These are phyloP conservation scores for Heteromyza rotundicornis DNA, from an alignment of 2,888 invertebrate genomes.

Conservation along the genomic window DNA sequence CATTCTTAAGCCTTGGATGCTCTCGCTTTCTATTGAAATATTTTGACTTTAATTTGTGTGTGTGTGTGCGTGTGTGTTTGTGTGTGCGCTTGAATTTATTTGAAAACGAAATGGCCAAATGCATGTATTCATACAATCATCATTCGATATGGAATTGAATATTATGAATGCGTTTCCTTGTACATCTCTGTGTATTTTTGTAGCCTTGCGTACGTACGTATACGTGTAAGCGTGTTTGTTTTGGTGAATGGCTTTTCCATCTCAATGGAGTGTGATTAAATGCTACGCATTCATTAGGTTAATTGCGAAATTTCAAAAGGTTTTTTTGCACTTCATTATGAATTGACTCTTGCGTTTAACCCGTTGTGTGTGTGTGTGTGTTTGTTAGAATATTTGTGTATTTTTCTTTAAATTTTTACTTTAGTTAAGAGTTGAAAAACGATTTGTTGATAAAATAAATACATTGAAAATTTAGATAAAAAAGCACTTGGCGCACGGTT, in stretches of 20 bases:
- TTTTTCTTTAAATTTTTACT: no score
- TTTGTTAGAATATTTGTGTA: no score
- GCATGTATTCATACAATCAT: not conserved
- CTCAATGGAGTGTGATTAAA: slow-evolving; percentile 1
- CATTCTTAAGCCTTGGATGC: not conserved
- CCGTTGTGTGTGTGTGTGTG: no score
- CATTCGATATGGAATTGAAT: no score
- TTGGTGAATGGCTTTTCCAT: not conserved
- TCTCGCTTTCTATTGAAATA: not conserved
- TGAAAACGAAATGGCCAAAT: not conserved
- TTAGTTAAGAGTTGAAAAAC: no score
- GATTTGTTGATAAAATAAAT: no score
- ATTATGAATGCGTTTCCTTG: no score
- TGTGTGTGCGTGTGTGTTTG: no score
- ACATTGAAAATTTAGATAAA: no score
- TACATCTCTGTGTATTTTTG: no score
- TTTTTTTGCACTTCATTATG: slow-evolving; percentile 4
- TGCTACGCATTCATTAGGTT: slow-evolving; percentile 4
- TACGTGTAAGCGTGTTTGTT: not conserved
- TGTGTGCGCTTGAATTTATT: not conserved
- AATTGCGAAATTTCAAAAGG: slow-evolving; percentile 6
- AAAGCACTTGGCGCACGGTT: no score
- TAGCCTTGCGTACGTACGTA: no score
- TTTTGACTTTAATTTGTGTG: not conserved
- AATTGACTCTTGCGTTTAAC: not conserved